Conservation (phyloP, 2,113 vertebrate genomes). For the Mus pahari region DNA sequence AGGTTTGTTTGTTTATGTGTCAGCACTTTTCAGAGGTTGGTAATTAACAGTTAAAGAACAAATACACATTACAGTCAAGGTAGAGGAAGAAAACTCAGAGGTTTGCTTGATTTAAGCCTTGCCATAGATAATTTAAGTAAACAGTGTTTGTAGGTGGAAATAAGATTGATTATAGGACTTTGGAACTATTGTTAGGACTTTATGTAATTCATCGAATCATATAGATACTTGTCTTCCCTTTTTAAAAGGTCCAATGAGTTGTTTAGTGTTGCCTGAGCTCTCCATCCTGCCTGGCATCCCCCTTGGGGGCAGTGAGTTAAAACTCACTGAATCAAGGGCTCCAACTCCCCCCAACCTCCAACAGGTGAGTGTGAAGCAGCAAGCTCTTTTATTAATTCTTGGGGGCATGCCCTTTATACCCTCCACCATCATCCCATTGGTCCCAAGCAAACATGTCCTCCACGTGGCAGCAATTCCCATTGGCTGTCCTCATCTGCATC, state of each 20-base stretch:
- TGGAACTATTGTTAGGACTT: background rate
- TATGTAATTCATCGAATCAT: background rate
- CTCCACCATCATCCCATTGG: too few species aligned
- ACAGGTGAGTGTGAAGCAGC: too few species aligned
- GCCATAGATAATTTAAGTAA: background rate
- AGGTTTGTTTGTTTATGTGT: slow-evolving; percentile 1
- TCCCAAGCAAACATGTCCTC: too few species aligned
- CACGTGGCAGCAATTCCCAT: too few species aligned
- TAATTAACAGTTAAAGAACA: background rate
- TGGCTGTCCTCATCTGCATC: too few species aligned
- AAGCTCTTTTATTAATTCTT: too few species aligned
- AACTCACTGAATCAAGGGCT: too few species aligned
- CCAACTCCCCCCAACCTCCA: too few species aligned
- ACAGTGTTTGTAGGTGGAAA: background rate
- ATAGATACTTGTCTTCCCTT: background rate
- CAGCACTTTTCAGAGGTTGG: background rate
- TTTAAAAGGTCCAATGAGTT: background rate
- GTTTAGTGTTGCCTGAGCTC: background rate
- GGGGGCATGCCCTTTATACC: too few species aligned
- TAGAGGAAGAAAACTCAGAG: background rate
- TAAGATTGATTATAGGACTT: background rate
- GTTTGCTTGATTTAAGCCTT: background rate
- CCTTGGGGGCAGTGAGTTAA: too few species aligned
- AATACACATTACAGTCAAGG: background rate
- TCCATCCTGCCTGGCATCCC: too few species aligned